phyloP scores from a whole-genome alignment of 2,797 vertebrate genomes.

The Enteromius thamalakanensis region DNA sequence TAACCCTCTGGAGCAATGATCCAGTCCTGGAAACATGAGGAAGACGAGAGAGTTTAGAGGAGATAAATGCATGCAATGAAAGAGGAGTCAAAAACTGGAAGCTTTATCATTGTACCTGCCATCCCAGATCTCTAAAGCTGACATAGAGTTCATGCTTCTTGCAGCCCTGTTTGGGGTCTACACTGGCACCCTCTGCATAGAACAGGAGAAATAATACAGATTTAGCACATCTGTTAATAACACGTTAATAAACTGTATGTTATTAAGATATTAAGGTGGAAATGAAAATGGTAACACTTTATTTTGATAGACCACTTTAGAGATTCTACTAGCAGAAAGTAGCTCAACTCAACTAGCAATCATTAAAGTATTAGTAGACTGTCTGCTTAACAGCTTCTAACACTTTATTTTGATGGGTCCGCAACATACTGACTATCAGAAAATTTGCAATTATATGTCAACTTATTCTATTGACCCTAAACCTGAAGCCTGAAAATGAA shows the following conservation, averaged over 20 bases:
- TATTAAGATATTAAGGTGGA: too few species aligned
- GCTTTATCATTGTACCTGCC: constrained; percentile 85
- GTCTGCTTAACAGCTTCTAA: too few species aligned
- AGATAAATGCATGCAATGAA: background rate
- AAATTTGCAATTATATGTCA: too few species aligned
- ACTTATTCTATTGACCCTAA: too few species aligned
- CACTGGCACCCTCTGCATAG: constrained; percentile 84
- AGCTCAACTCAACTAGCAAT: too few species aligned
- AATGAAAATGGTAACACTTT: background rate
- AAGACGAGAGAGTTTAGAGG: constrained; percentile 27
- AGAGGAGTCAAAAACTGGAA: background rate
- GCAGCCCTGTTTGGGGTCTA: constrained; percentile 89
- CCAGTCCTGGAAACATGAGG: constrained; percentile 85
- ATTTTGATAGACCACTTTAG: too few species aligned
- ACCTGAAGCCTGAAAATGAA: background rate
- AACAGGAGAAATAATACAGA: constrained; percentile 18
- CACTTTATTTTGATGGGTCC: too few species aligned
- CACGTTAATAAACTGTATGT: background rate
- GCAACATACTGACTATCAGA: too few species aligned
- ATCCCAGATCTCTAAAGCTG: constrained; percentile 97
- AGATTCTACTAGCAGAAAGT: too few species aligned
- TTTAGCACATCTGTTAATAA: background rate
- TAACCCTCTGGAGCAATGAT: constrained; percentile 98
- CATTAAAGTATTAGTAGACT: too few species aligned
- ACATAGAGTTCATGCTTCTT: constrained; percentile 98